Evolutionary conservation across 2,113 vertebrate genomes (phyloP).

Genomic region (Butorides virescens): DNA sequence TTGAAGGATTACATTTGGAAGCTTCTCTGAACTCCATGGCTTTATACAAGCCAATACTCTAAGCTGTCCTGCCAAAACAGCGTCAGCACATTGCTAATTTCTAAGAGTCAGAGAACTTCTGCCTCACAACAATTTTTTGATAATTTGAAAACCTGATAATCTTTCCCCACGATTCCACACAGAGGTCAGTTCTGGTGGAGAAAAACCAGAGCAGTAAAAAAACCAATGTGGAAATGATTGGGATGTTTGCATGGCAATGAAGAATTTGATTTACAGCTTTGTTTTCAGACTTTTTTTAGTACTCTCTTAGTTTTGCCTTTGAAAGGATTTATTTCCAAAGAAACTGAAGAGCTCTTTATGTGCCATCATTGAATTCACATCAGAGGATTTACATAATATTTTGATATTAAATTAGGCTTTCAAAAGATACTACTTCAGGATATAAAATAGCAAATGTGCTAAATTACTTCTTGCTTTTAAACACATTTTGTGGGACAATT

Average conservation of each 20-base stretch:
- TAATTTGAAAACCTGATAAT: not conserved
- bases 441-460: not conserved
- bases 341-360: not conserved
- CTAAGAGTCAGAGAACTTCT: not conserved
- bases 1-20: conserved; percentile 3
- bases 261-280: conserved; percentile 41
- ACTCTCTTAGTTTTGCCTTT: not conserved
- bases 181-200: not conserved
- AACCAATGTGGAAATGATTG: not conserved
- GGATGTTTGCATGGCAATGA: not conserved
- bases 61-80: not conserved
- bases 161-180: not conserved
- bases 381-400: not conserved
- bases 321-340: not conserved
- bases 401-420: not conserved
- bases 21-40: not conserved
- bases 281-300: conserved; percentile 16
- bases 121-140: not conserved
- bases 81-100: not conserved
- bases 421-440: not conserved
- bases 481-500: not conserved
- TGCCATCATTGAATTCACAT: not conserved
- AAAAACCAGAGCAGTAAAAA: conserved; percentile 10
- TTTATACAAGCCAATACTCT: not conserved
- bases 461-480: not conserved